These are phyloP conservation scores for Cololabis saira DNA, from an alignment of 2,113 vertebrate genomes.

Conservation along the genomic window DNA sequence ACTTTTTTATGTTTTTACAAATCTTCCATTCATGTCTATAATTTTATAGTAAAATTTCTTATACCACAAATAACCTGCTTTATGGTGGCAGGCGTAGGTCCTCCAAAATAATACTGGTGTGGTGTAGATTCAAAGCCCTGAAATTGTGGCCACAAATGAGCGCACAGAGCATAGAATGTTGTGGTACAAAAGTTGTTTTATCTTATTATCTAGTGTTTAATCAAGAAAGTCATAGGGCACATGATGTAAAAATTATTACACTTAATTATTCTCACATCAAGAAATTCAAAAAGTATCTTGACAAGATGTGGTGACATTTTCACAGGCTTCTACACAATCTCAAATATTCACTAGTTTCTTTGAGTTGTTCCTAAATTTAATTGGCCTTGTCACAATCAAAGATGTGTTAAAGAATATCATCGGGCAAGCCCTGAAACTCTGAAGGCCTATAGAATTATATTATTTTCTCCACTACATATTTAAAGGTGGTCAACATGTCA, in stretches of 20 bases:
- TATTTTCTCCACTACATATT: too few relatives aligned
- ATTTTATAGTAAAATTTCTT: neutral
- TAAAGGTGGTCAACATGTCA: too few relatives aligned
- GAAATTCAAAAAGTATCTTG: neutral
- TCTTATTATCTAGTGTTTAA: neutral
- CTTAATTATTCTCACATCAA: neutral
- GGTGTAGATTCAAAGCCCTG: neutral
- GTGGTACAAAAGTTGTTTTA: neutral
- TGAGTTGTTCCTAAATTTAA: too few relatives aligned
- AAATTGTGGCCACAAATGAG: slow-evolving; percentile 18
- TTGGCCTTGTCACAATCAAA: too few relatives aligned
- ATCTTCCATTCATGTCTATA: neutral
- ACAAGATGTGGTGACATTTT: neutral
- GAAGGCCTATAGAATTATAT: too few relatives aligned
- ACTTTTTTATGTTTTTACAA: slow-evolving; percentile 4
- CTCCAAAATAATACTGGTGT: neutral
- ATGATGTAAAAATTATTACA: neutral
- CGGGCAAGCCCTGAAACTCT: too few relatives aligned
- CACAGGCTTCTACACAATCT: too few relatives aligned
- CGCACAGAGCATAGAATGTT: neutral
- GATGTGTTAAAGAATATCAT: too few relatives aligned
- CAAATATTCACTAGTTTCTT: too few relatives aligned
- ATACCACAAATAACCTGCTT: neutral
- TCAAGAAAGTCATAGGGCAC: neutral
- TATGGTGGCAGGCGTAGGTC: neutral